Percentiles rank a stretch among this genome's conserved stretches.
These are phyloP conservation scores for Drosophila buzzatii DNA, from an alignment of 2,888 invertebrate genomes.

Conservation along the genomic window DNA sequence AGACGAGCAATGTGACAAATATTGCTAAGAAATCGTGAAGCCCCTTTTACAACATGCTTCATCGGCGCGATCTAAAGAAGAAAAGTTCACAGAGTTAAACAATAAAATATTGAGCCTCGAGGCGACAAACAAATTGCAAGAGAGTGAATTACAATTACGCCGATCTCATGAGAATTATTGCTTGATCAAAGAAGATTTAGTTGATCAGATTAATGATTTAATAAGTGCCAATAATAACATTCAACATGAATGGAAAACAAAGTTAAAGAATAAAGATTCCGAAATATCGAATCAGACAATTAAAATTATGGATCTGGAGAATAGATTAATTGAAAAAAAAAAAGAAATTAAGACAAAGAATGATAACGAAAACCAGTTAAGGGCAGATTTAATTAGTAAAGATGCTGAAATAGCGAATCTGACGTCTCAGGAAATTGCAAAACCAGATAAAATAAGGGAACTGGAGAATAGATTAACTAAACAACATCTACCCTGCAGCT, in stretches of 20 bases:
- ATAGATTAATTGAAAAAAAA: not conserved
- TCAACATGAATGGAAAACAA: not conserved
- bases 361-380: not conserved
- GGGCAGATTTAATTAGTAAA: not conserved
- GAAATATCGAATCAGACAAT: not conserved
- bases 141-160: not conserved
- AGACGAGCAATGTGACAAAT: not conserved
- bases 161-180: not conserved
- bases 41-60: not conserved
- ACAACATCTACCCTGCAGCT: not conserved
- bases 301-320: not conserved
- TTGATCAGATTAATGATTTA: not conserved
- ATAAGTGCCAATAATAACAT: not conserved
- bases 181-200: not conserved
- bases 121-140: not conserved
- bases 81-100: not conserved
- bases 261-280: not conserved
- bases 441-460: not conserved
- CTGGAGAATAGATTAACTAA: not conserved
- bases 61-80: not conserved
- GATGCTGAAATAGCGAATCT: not conserved
- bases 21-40: not conserved
- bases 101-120: not conserved
- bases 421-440: too few relatives aligned
- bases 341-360: not conserved